phyloP scores from a whole-genome alignment of 2,888 invertebrate genomes.

The Holacanthella duospinosa region DNA sequence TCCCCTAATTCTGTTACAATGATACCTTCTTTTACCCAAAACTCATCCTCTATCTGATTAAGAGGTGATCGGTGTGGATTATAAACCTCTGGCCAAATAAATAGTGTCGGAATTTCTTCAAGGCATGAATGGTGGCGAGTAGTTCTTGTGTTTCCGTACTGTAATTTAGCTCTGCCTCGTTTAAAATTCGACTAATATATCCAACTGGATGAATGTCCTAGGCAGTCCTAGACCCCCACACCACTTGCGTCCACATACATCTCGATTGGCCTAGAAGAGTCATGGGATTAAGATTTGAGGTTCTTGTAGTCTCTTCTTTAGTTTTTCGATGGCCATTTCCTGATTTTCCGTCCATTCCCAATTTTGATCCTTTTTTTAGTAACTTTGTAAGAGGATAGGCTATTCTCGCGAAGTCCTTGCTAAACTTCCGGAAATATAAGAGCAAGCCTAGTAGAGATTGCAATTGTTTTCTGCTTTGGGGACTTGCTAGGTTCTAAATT shows the following conservation, averaged over 20 bases:
- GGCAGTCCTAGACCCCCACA: neutral
- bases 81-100: neutral
- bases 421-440: neutral
- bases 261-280: neutral
- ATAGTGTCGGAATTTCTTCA: neutral
- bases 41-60: no score
- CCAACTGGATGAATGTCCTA: neutral
- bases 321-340: neutral
- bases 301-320: neutral
- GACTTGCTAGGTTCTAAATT: neutral
- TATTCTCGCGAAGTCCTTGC: neutral
- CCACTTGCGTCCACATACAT: neutral
- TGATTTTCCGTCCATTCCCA: neutral
- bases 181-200: neutral
- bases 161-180: neutral
- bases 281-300: neutral
- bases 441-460: neutral
- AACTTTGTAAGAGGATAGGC: neutral
- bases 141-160: neutral
- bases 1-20: no score
- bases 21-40: no score
- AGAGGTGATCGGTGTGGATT: neutral
- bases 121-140: neutral
- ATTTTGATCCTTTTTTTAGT: neutral
- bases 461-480: neutral